Base-by-base conservation (phyloP, 2,797 vertebrate species). In the Mormyrus hasselquistii region DNA sequence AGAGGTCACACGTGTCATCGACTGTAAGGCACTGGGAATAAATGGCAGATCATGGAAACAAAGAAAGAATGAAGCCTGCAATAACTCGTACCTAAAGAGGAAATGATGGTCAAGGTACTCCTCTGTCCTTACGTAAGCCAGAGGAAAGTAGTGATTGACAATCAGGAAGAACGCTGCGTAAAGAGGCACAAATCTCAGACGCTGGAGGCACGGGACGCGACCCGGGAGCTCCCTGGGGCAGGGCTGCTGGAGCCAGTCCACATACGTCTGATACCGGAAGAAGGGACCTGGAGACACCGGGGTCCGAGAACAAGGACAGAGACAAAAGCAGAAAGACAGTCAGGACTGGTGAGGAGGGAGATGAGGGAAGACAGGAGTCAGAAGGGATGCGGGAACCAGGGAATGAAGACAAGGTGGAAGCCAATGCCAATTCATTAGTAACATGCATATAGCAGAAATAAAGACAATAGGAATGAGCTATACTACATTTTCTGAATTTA, bases 191-290 rank as follows among this genome's bases (percentile, higher is more conserved):
- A 95, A 92, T 94, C 96, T 96, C 90, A 97, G 90, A 0, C 97
- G 95, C 79, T 94, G 93, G 88, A 98, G 91, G 88, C 98, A 96
- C 0, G 97, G 97, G n/a, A 53, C 92, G 94, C 92, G 94, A 91
- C 96, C 94, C 0, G 97, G 97, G 84, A 97, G 94, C 0, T 92
- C 91, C 49, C 89, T 93, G 0, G 97, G 95, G 89, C 91, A 94
- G 0, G 95, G 95, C 94, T 98, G 97, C 53, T 90, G 93, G 92
- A 98, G 91, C 98, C 98, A 99, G 92, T 99, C 97, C 2, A 91
- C 10, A 89, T 96, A 97, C 0, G 97, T 98, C 93, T 97, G 96
- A 91, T 96, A 98, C 65, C 97, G 96, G 92, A 97, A 99, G 93
- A 98, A 99, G 0, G 97, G 97, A 62, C 97, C 98, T 98, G 92